Percentiles rank a stretch among this genome's conserved stretches.
phyloP scores from a whole-genome alignment of 2,888 invertebrate genomes.

The Scaptomyza tumidula region DNA sequence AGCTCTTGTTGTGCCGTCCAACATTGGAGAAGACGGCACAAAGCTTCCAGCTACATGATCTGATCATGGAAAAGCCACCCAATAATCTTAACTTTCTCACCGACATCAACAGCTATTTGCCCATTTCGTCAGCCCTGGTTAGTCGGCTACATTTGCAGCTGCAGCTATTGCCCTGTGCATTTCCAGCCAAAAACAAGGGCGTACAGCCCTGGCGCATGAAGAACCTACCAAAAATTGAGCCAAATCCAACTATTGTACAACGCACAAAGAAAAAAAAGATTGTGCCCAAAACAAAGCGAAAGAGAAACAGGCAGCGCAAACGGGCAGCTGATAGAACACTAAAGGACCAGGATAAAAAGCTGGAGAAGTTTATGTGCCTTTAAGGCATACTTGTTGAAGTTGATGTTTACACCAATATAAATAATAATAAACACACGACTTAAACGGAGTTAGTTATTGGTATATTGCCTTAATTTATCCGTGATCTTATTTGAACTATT shows the following conservation, averaged over 20 bases:
- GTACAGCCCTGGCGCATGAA: background rate
- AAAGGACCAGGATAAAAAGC: conserved; percentile 9
- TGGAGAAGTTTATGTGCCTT: conserved; percentile 55
- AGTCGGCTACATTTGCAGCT: conserved; percentile 69
- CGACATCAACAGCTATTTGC: conserved; percentile 53
- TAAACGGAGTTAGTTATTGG: background rate
- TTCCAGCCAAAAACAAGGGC: conserved; percentile 46
- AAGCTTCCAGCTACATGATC: conserved; percentile 60
- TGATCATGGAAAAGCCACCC: conserved; percentile 54
- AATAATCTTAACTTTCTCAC: conserved; percentile 71
- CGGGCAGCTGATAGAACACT: background rate
- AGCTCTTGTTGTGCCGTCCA: conserved; percentile 74
- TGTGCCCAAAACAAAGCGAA: background rate
- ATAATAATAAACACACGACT: background rate
- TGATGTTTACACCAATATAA: background rate
- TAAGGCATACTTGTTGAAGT: conserved; percentile 11
- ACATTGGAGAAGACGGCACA: conserved; percentile 53
- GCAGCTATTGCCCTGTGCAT: conserved; percentile 73
- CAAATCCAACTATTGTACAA: background rate
- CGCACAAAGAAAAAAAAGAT: conserved; percentile 1
- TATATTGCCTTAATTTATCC: conserved; percentile 6
- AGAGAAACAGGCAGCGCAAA: conserved; percentile 16
- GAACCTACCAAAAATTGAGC: background rate
- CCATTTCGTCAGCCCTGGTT: conserved; percentile 70
- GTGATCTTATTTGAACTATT: conserved; percentile 14